Evolutionary conservation across 2,888 invertebrate species (phyloP), one percentile per base, ranked within the genome.

Genomic region (Agonopterix heracliana): DNA sequence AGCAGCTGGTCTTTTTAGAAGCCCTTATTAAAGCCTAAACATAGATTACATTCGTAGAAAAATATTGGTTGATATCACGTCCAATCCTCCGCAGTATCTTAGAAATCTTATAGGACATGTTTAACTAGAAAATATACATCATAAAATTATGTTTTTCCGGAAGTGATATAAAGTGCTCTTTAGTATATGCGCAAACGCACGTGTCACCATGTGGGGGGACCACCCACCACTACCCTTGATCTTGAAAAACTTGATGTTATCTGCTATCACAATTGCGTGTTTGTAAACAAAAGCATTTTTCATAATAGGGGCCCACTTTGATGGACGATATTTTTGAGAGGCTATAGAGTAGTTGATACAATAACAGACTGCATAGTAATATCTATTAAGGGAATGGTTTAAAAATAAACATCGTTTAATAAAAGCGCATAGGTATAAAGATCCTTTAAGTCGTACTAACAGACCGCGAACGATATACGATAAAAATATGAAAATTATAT

Each of bases 1-100:
- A 51, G 59, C 77, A 77, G 68, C 70, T 74, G 79, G 54, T 59
- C 47, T 54, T 47, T 44, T 50, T 49, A 38, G 11, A 38, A 38
- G 10, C 38, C n/a, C n/a, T 2, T 9, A 12, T 12, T 13, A 9
- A 12, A 41, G 12, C 38, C 38, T 38, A 9, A 9, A 38, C 9
- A 3, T 38, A 8, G 11, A 26, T 26, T 26, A 5, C 7, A 26
- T 26, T 26, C 26, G 26, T 26, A 26, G 26, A 26, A 26, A 26
- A 26, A 26, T 26, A 7, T 26, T 26, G 26, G 26, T 26, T 26
- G 26, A 26, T 26, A 26, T 26, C 26, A 26, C 26, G 1, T 26
- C 7, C 26, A 26, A 26, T 5, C 26, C 26, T 26, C 7, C 26
- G 26, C 7, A 26, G 26, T 26, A 26, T 26, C 26, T 26, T 26